Conservation (phyloP, 2,113 vertebrate species). For the Lepus europaeus region DNA sequence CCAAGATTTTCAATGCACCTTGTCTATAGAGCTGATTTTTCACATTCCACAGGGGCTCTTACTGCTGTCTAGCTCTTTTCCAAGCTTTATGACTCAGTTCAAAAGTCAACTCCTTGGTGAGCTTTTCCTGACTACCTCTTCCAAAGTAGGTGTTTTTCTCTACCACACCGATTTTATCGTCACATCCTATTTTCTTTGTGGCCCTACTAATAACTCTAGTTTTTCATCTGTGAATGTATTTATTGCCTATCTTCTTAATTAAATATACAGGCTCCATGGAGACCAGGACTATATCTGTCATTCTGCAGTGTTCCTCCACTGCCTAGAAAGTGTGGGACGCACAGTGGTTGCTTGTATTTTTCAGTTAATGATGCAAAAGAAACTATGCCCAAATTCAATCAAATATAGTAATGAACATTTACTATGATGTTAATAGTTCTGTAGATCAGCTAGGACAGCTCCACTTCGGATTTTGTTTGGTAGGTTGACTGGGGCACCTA, state of each 20-base stretch:
- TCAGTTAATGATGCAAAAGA: slow-evolving; percentile 8
- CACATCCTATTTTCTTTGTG: neutral
- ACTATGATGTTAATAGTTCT: neutral
- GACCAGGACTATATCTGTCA: neutral
- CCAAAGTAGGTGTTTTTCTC: neutral
- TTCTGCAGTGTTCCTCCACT: neutral
- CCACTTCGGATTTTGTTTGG: neutral
- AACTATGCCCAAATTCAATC: neutral
- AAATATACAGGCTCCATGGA: neutral
- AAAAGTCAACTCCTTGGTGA: slow-evolving; percentile 24
- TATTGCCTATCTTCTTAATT: neutral
- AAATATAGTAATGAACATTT: neutral
- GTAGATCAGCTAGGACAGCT: neutral
- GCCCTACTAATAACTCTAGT: neutral
- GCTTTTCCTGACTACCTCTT: neutral
- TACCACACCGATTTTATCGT: neutral
- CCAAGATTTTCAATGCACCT: neutral
- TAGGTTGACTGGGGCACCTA: neutral
- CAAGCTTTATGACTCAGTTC: neutral
- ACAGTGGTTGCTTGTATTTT: neutral
- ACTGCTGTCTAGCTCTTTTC: neutral
- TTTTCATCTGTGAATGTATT: neutral
- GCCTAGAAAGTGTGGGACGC: neutral
- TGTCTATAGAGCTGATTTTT: neutral
- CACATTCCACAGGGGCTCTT: neutral